These are phyloP conservation scores for Caenorhabditis tropicalis DNA, from an alignment of 1,140 invertebrate genomes.

Conservation along the genomic window DNA sequence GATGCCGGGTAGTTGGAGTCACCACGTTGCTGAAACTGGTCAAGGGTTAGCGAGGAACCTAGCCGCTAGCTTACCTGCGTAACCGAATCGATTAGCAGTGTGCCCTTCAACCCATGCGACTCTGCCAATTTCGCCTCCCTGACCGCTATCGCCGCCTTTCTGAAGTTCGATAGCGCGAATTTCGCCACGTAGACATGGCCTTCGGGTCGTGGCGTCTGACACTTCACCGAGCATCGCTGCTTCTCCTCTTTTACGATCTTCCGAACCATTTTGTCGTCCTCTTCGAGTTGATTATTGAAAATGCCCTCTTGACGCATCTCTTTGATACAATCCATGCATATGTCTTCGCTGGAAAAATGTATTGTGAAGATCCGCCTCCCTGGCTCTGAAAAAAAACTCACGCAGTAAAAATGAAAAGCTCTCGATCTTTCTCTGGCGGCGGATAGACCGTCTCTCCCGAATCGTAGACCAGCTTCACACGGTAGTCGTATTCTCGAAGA, in stretches of 20 bases:
- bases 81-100: not conserved
- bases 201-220: not conserved
- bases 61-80: not conserved
- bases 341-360: conserved; percentile 54
- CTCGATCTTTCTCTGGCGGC: not conserved
- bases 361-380: no score
- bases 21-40: not conserved
- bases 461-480: conserved; percentile 20
- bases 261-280: not conserved
- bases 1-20: not conserved
- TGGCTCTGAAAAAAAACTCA: not conserved
- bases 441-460: not conserved
- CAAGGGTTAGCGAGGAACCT: no score
- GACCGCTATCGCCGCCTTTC: not conserved
- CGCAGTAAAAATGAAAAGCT: not conserved
- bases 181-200: conserved; percentile 21
- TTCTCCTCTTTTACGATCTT: conserved; percentile 48
- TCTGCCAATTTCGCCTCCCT: not conserved
- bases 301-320: conserved; percentile 47
- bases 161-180: not conserved
- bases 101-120: not conserved
- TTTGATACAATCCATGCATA: conserved; percentile 60
- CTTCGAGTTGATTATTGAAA: conserved; percentile 47
- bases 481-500: conserved; percentile 45
- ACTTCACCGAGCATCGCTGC: not conserved